These are phyloP conservation scores for Porites lutea DNA, from an alignment of 64 coral and sea anemone genomes.

Conservation along the genomic window DNA sequence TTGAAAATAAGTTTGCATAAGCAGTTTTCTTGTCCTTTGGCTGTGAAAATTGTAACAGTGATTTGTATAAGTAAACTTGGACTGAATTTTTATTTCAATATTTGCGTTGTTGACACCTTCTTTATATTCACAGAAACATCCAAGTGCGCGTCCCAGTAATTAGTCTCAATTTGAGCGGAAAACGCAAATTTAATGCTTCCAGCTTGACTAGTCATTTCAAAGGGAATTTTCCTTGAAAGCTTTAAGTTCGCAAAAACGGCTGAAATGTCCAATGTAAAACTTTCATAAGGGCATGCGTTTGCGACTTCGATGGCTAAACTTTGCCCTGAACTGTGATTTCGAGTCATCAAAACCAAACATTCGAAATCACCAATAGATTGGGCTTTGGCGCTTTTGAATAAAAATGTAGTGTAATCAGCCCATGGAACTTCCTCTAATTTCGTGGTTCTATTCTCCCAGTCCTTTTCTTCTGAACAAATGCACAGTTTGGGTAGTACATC, in stretches of 20 bases:
- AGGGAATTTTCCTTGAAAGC: slow-evolving; percentile 21
- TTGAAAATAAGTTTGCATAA: too few species aligned
- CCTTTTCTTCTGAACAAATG: slow-evolving; percentile 49
- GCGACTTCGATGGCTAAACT: slow-evolving; percentile 33
- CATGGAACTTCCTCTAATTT: neutral
- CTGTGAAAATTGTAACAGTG: too few species aligned
- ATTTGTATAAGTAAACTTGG: too few species aligned
- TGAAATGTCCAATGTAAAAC: neutral
- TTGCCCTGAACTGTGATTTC: slow-evolving; percentile 26
- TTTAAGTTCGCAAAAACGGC: slow-evolving; percentile 7
- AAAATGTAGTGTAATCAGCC: slow-evolving; percentile 29
- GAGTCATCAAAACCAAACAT: slow-evolving; percentile 18
- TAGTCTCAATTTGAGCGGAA: neutral
- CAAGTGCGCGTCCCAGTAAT: slow-evolving; percentile 7
- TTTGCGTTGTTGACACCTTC: neutral
- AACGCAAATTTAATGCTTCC: slow-evolving; percentile 43
- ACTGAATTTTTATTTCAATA: neutral
- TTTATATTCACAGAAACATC: neutral
- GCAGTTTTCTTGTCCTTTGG: too few species aligned
- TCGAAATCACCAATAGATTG: slow-evolving; percentile 6
- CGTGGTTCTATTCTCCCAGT: neutral
- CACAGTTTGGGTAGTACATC: slow-evolving; percentile 73
- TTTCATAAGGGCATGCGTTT: neutral
- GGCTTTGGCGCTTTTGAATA: neutral
- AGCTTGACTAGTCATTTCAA: neutral